Conservation (phyloP, 2,113 vertebrate genomes). For the Oreochromis tanganicae region DNA sequence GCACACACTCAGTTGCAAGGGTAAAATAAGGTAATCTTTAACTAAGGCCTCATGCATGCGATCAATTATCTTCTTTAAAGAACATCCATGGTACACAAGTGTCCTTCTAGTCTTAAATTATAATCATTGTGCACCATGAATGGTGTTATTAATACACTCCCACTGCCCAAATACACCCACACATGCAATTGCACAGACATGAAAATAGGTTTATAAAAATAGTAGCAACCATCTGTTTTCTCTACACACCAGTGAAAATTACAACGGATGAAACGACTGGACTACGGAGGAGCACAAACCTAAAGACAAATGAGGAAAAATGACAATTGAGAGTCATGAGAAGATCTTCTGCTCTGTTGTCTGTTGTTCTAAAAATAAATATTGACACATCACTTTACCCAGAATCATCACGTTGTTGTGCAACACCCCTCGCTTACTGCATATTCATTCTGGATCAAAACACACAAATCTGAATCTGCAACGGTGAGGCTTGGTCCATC, state of each 20-base stretch:
- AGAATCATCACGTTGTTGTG: neutral
- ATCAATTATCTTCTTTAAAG: neutral
- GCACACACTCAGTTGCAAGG: neutral
- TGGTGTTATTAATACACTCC: neutral
- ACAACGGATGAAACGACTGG: slow-evolving; percentile 10
- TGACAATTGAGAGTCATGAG: neutral
- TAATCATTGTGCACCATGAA: neutral
- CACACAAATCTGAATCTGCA: slow-evolving; percentile 16
- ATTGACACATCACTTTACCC: slow-evolving; percentile 8
- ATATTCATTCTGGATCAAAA: neutral
- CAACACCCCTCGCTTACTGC: neutral
- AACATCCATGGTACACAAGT: neutral
- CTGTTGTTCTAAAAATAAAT: neutral
- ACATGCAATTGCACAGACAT: neutral
- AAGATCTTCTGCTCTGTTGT: neutral
- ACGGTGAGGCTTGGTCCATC: neutral
- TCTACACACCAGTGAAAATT: neutral
- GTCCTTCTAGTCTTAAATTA: neutral
- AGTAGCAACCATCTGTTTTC: neutral
- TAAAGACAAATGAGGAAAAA: slow-evolving; percentile 13
- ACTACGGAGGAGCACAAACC: neutral
- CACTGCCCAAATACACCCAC: neutral
- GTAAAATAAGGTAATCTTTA: neutral
- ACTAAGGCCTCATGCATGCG: neutral
- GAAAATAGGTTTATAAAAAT: neutral